These are phyloP conservation scores for Pachyramphus minor DNA, from an alignment of 2,113 vertebrate species.

Conservation along the genomic window DNA sequence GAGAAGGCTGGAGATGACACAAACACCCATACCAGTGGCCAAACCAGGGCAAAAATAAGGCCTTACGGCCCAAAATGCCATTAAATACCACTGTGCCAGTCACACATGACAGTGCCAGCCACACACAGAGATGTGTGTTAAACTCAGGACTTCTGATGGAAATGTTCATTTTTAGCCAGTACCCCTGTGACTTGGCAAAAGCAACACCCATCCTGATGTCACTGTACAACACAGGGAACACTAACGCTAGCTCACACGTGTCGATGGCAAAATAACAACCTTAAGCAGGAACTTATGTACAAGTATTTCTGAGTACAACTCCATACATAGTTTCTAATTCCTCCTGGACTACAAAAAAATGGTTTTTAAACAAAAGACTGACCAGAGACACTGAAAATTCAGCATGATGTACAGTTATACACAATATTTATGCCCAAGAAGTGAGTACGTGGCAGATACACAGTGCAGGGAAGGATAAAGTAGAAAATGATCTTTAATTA, in stretches of 20 bases:
- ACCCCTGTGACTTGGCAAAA: not conserved
- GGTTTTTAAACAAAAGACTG: not conserved
- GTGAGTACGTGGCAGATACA: not conserved
- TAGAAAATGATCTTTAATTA: not conserved
- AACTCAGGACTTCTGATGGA: rapidly evolving
- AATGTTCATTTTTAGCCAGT: not conserved
- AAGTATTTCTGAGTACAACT: not conserved
- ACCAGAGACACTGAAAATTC: not conserved
- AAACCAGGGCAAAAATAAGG: not conserved
- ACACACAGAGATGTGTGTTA: not conserved
- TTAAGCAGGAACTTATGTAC: not conserved
- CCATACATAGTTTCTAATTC: not conserved
- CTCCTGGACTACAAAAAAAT: not conserved
- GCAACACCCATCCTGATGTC: not conserved
- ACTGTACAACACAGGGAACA: not conserved
- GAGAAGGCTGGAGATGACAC: not conserved
- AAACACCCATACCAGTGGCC: not conserved
- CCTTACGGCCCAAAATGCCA: not conserved
- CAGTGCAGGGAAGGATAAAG: not conserved
- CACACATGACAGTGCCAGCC: not conserved
- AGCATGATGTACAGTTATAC: not conserved
- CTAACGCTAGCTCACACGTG: not conserved
- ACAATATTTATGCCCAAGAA: not conserved
- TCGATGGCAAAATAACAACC: not conserved
- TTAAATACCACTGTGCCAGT: not conserved